A percentile compares a stretch with the other conserved stretches of the same genome.
phyloP scores from a whole-genome alignment of 2,113 vertebrate genomes.

The Anser cygnoides region DNA sequence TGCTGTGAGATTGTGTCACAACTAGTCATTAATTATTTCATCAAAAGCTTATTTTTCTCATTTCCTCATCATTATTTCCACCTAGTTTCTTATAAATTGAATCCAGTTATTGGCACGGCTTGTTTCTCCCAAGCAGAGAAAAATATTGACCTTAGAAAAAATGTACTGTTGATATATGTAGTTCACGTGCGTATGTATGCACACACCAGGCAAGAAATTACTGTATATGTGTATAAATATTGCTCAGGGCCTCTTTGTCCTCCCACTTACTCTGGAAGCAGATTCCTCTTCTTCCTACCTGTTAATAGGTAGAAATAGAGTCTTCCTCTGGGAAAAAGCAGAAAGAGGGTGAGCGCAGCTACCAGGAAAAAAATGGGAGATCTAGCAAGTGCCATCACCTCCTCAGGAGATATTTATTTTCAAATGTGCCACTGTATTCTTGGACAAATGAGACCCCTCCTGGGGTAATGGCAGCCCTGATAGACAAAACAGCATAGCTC shows the following conservation, averaged over 20 bases:
- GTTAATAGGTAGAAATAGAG: not conserved
- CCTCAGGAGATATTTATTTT: not conserved
- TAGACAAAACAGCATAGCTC: not conserved
- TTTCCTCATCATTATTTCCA: conserved; percentile 67
- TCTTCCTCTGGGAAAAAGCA: not conserved
- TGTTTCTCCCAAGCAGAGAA: conserved; percentile 1
- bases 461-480: not conserved
- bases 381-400: not conserved
- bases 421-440: not conserved
- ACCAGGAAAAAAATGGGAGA: not conserved
- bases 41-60: conserved; percentile 68
- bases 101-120: conserved; percentile 52
- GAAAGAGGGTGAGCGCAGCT: not conserved
- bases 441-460: conserved; percentile 1
- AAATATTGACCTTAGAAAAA: not conserved
- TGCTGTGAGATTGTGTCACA: conserved; percentile 70
- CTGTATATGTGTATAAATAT: not conserved
- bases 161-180: not conserved
- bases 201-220: not conserved
- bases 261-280: not conserved
- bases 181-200: not conserved
- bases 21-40: conserved; percentile 66
- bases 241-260: not conserved
- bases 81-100: conserved; percentile 57
- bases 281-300: not conserved